Evolutionary conservation across 2,113 vertebrate genomes (phyloP), one percentile per base, ranked within the genome.

Genomic region (Peromyscus leucopus): DNA sequence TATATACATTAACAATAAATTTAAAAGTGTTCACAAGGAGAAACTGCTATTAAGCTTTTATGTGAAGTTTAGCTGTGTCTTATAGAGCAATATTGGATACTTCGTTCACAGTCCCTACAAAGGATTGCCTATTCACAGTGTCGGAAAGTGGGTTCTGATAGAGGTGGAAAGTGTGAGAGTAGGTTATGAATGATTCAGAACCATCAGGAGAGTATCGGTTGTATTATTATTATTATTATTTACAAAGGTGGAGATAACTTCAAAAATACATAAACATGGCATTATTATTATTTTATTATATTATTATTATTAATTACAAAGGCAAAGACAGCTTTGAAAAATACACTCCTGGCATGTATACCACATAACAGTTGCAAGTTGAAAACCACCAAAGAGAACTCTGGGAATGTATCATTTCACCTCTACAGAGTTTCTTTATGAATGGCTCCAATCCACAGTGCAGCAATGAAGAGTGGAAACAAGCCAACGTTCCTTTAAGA

Each of bases 31-130:
- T 55, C 59, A 28, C 39, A 74, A 2, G 33, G 24, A 89, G 36
- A 89, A 63, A 87, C 36, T 93, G 78, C 79, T 86, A 85, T 95
- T 88, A 94, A 65, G 7, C 76, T 91, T n/a, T 94, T 59, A 51
- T 36, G 22, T 90, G 82, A 96, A 92, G 92, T 90, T 90, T 57
- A 94, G 80, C 85, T 74, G 76, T 91, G 26, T 92, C 84, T 78
- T 96, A 46, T 67, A 93, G 59, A 93, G 91, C 36, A 16, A 65
- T 96, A 96, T 93, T 87, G 61, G 72, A 67, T 91, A 76, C 80
- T 96, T 95, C 85, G 93, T 19, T 46, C 42, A 36, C 80, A 83
- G 55, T 59, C 55, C 11, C 22, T 61, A 83, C 80, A 39, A 61
- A 28, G 36, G 57, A 83, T 82, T 59, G 67, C 76, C 84, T 88